phyloP scores from a whole-genome alignment of 2,113 vertebrate species.

The Oreotragus oreotragus region DNA sequence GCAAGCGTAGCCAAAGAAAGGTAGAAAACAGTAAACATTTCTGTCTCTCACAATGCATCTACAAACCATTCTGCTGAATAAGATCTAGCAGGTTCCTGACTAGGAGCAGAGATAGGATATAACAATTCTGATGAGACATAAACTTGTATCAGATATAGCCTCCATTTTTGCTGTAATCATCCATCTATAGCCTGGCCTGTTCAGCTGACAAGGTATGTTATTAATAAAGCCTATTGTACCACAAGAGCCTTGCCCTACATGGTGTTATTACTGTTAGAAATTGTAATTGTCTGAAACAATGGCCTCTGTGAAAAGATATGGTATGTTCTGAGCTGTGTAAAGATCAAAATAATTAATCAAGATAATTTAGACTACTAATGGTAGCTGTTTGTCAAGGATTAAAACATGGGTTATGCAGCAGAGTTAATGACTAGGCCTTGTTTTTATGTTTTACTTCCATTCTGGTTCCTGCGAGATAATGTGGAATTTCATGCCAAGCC shows the following conservation, averaged over 20 bases:
- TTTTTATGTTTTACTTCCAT: slow-evolving; percentile 34
- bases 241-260: slow-evolving; percentile 34
- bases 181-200: slow-evolving; percentile 18
- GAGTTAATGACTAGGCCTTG: background rate
- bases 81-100: slow-evolving; percentile 56
- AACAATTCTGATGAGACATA: slow-evolving; percentile 43
- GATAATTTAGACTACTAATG: slow-evolving; percentile 40
- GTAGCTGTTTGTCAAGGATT: slow-evolving; percentile 22
- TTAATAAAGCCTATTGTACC: slow-evolving; percentile 15
- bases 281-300: slow-evolving; percentile 49
- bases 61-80: slow-evolving; percentile 39
- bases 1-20: slow-evolving; percentile 30
- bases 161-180: slow-evolving; percentile 51
- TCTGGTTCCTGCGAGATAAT: background rate
- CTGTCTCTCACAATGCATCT: slow-evolving; percentile 40
- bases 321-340: slow-evolving; percentile 41
- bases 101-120: slow-evolving; percentile 54
- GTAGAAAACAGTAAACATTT: slow-evolving; percentile 6
- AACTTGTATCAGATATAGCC: slow-evolving; percentile 51
- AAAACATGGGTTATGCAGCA: background rate
- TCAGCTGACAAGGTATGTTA: slow-evolving; percentile 52
- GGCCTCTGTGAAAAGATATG: slow-evolving; percentile 21
- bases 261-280: slow-evolving; percentile 57
- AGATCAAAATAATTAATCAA: slow-evolving; percentile 53
- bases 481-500: slow-evolving; percentile 10